Evolutionary conservation across 2,797 vertebrate species (phyloP), one percentile per base, ranked within the genome.

Genomic region (Eospalax fontanierii): DNA sequence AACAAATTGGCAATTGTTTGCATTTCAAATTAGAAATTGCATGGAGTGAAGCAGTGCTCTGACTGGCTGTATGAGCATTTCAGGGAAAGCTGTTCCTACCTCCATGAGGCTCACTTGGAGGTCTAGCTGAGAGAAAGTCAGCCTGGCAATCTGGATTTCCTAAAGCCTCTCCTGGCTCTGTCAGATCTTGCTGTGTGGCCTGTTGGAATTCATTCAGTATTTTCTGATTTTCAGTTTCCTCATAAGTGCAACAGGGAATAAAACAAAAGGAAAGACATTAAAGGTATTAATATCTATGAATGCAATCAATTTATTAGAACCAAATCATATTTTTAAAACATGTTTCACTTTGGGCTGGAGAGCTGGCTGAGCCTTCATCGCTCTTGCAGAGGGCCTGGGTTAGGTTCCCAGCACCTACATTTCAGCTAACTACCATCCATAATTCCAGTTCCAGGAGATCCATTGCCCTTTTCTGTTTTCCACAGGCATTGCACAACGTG

Each of bases 1-100:
- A 97, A 96, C 88, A 98, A 97, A 97, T 97, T 96, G 97, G 95
- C 95, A 93, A 96, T 97, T 97, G 96, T 97, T 97, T 97, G 96
- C 90, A 86, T 96, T 96, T 96, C 93, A 82, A 89, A 96, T 97
- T 95, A 96, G 94, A 95, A 97, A 88, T 97, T 81, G 84, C 82
- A 90, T 79, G 91, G 54, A 97, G 93, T 86, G 89, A 95, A 87
- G 59, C n/a, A 90, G 54, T 95, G 79, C 93, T 93, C 85, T 89
- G 61, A 89, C 91, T 93, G 96, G 81, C 90, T 95, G 92, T 74
- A 81, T 68, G 88, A 94, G 79, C 57, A 71, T 94, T 92, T 95
- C 93, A 66, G 65, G 66, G 65, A 95, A 95, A 90, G 57, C 75
- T 59, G 11, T 94, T 91, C 22, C 87, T 90, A 92, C 95, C 91